Base-by-base conservation (phyloP, 2,888 invertebrate species). In the Pseudococcus viburni region DNA sequence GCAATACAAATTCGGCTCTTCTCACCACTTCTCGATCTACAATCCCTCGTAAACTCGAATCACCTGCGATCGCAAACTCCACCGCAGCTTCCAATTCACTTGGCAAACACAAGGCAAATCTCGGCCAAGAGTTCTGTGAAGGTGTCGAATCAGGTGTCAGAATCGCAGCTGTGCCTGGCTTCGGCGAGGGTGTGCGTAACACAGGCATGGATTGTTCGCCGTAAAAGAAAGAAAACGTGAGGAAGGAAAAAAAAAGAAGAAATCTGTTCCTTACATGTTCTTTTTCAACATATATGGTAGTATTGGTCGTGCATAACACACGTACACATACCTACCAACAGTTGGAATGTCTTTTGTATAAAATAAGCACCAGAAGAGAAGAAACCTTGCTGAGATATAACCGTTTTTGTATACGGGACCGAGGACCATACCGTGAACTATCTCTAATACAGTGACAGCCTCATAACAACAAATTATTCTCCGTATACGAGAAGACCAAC, bases 381-480 rank as follows among this genome's bases (percentile, higher is more conserved):
- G 85, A 86, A 86, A 86, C 85, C 85, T 86, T 19, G 85, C 85
- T 86, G 85, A 19, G 85, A 85, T 51, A 22, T 85, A 85, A 55
- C 85, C 85, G 85, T 55, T 85, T 85, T 85, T 39, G 39, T 85
- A 55, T 84, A 55, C 15, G 48, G 46, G 9, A 46, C 46, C 46
- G 6, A 15, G 85, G 22, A 26, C 46, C 42, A 46, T 48, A 39
- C 42, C 84, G 84, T 51, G 51, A 51, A 85, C 84, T n/a, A 42
- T 59, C 55, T 59, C 68, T 33, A 17, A 59, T 86, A 42, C 46
- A 55, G 59, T 86, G 85, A 86, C 85, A 86, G 85, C 85, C 39
- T 86, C 85, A 22, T 86, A 86, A 86, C 85, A 86, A 86, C 85
- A 86, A 86, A 86, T 86, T 86, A 86, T 86, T 64, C 55, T 85